Base-by-base conservation (phyloP, 2,888 invertebrate species). In the Ormyrus labotus region DNA sequence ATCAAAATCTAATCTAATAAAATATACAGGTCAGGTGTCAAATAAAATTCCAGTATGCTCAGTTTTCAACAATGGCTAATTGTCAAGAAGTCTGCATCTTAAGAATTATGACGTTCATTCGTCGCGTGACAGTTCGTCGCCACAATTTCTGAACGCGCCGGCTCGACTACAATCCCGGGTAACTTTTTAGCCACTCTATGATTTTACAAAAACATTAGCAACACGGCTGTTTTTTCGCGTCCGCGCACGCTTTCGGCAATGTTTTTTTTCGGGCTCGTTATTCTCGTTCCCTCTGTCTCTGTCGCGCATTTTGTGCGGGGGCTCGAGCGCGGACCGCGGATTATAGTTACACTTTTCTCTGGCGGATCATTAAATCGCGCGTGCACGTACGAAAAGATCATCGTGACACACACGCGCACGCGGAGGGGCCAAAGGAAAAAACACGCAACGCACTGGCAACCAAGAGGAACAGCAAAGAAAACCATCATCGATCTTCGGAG, bases 351-450 rank as follows among this genome's bases (percentile, higher is more conserved):
- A 9, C n/a, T 13, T 51, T 60, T 61, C 9, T 10, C 53, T 57
- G 34, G 19, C 70, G 34, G 64, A 70, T 64, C 50, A 50, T 68
- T 69, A 58, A 70, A 64, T 69, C 48, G 50, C 34, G 60, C n/a
- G 48, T 69, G 47, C 19, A 67, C 67, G 67, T 10, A 10, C 47
- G 61, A 69, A 53, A 76, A 69, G 68, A 76, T 69, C 19, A 69
- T 47, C 19, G 75, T 11, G 68, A 13, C 47, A 63, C 47, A 63
- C 34, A 58, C 53, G 53, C 53, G 61, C 58, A 47, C 53, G 61
- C 68, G 68, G 51, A 53, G 75, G 67, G 60, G 68, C 53, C 68
- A 8, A 19, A 61, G 68, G 65, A 47, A 69, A 53, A 76, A 63
- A 47, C 47, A 34, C 53, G 53, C 61, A 10, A 76, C 53, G 61